These are phyloP conservation scores for Acholoe squamosa DNA, from an alignment of 2,888 invertebrate genomes.

Conservation along the genomic window DNA sequence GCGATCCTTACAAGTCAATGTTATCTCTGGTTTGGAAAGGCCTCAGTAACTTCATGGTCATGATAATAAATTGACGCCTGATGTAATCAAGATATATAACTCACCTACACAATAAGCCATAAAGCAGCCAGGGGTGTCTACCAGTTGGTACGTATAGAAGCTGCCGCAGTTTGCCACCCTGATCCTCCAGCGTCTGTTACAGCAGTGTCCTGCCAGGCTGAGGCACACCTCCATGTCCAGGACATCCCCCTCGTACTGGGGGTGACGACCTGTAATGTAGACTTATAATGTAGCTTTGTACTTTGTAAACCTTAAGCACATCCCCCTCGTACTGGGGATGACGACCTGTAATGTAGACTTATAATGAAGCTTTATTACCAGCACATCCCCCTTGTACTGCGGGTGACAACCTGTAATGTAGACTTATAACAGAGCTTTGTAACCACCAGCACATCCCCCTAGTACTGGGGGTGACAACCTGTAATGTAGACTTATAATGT, in stretches of 20 bases:
- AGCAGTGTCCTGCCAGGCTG: constrained; percentile 67
- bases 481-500: too few relatives aligned
- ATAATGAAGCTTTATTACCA: too few relatives aligned
- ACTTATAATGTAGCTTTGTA: too few relatives aligned
- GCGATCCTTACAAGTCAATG: not conserved
- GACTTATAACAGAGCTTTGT: too few relatives aligned
- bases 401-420: too few relatives aligned
- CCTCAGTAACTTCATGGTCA: not conserved
- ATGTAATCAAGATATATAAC: not conserved
- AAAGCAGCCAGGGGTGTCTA: constrained; percentile 74
- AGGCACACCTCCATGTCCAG: constrained; percentile 66
- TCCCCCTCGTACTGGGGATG: too few relatives aligned
- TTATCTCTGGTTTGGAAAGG: not conserved
- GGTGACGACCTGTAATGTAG: constrained; percentile 65
- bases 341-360: too few relatives aligned
- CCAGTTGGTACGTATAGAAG: constrained; percentile 73
- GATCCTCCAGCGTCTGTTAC: constrained; percentile 68
- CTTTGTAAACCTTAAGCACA: too few relatives aligned
- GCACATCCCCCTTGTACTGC: too few relatives aligned
- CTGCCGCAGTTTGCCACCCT: constrained; percentile 73
- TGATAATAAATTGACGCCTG: too few relatives aligned
- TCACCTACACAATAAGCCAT: constrained; percentile 74
- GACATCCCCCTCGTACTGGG: constrained; percentile 64
- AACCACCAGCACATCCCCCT: too few relatives aligned
- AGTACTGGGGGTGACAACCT: too few relatives aligned